Evolutionary conservation across 2,797 vertebrate genomes (phyloP).

Genomic region (Eremophila alpestris): DNA sequence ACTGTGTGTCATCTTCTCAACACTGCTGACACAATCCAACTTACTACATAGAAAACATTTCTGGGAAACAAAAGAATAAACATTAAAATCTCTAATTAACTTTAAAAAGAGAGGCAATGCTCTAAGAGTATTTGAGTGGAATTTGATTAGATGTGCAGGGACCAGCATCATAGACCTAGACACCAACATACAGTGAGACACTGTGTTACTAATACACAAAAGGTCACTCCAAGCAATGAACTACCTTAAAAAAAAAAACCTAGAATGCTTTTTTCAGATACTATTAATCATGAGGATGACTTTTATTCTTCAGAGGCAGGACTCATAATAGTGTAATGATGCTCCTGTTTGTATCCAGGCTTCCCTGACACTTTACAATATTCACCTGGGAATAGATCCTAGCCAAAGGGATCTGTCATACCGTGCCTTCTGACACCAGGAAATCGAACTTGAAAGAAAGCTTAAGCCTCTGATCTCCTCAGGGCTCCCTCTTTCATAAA

Average conservation of each 20-base stretch:
- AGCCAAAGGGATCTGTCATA: background rate
- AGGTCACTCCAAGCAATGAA: background rate
- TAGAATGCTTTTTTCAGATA: background rate
- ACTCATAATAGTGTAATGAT: background rate
- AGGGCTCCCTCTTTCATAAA: background rate
- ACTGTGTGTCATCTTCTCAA: background rate
- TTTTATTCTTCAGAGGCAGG: background rate
- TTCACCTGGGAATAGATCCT: background rate
- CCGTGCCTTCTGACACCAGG: background rate
- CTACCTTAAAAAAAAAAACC: background rate
- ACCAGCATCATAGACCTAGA: background rate
- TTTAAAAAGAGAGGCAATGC: background rate
- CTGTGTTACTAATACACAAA: background rate
- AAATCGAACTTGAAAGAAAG: slow-evolving; percentile 16
- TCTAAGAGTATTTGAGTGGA: background rate
- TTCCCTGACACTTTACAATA: background rate
- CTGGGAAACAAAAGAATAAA: background rate
- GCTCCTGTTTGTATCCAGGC: background rate
- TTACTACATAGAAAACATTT: background rate
- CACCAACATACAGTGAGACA: background rate
- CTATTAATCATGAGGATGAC: background rate
- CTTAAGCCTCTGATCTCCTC: slow-evolving; percentile 14
- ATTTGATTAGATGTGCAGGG: background rate
- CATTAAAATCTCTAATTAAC: background rate
- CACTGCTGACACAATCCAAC: background rate